Percentiles rank a stretch among this genome's conserved stretches.
phyloP scores from a whole-genome alignment of 2,113 vertebrate species.

The Syrmaticus mikado region DNA sequence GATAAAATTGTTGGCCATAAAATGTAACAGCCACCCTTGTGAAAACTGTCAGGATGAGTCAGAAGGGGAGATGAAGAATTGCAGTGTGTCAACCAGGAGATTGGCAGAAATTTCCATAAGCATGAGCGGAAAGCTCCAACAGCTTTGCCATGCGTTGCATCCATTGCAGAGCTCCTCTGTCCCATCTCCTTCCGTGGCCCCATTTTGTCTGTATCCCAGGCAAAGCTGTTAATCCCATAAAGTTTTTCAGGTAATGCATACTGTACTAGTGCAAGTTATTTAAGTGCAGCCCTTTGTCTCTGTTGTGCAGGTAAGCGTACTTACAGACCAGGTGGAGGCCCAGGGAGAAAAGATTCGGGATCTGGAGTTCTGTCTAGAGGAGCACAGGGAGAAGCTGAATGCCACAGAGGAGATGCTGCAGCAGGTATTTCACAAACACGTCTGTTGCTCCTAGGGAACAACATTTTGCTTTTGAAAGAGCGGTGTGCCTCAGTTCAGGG shows the following conservation, averaged over 20 bases:
- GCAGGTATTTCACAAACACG: constrained; percentile 81
- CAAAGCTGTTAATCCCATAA: neutral
- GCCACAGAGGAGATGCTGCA: constrained; percentile 96
- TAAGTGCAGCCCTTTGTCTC: neutral
- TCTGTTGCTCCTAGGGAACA: neutral
- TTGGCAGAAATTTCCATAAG: neutral
- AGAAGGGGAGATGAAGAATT: neutral
- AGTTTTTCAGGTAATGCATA: neutral
- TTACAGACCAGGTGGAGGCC: constrained; percentile 98
- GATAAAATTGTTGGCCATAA: neutral
- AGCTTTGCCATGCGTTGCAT: neutral
- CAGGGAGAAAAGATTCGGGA: constrained; percentile 98
- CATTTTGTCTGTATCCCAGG: neutral
- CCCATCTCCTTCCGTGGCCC: neutral
- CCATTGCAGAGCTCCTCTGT: neutral
- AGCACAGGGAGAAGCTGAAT: constrained; percentile 95
- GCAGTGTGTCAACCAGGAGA: neutral
- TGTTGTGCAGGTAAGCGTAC: constrained; percentile 89
- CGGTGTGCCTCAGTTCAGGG: neutral
- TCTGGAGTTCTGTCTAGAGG: constrained; percentile 93
- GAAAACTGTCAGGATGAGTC: neutral
- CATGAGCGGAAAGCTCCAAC: neutral
- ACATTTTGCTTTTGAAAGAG: neutral
- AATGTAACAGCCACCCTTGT: neutral
- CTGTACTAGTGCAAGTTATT: neutral